Evolutionary conservation across 64 coral and sea anemone species (phyloP).

Genomic region (Stichodactyla mertensii): DNA sequence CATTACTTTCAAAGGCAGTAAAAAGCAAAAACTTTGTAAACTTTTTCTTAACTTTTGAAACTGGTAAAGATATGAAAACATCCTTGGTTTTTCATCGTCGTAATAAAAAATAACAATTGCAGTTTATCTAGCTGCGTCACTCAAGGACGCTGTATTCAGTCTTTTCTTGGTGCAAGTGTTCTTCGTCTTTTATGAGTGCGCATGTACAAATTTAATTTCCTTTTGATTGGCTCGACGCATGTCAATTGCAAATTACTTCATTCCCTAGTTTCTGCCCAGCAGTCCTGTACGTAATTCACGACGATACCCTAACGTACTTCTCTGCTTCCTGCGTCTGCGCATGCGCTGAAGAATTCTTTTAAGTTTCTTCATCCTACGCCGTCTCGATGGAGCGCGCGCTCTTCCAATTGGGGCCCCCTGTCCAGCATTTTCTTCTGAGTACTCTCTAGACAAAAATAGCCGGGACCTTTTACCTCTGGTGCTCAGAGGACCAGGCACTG

Average conservation of each 20-base stretch:
- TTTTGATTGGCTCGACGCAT: neutral
- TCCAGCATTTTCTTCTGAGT: neutral
- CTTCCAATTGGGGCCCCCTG: neutral
- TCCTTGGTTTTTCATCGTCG: too few species aligned
- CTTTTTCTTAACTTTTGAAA: too few species aligned
- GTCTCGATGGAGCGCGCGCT: neutral
- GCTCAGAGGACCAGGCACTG: constrained; percentile 2
- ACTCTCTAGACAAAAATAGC: constrained; percentile 2
- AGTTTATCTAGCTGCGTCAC: neutral
- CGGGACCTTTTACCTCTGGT: constrained; percentile 4
- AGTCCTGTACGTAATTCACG: neutral
- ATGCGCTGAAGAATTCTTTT: neutral
- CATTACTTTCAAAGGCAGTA: too few species aligned
- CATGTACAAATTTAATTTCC: neutral
- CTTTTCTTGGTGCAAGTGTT: neutral
- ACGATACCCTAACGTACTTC: neutral
- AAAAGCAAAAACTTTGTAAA: too few species aligned
- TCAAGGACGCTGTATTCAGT: neutral
- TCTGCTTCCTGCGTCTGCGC: neutral
- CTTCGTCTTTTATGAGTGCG: neutral
- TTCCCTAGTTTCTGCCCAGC: neutral
- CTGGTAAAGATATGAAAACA: too few species aligned
- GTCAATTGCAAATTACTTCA: neutral
- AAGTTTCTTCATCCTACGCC: neutral
- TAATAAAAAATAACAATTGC: neutral